Base-by-base conservation (phyloP, 2,888 invertebrate species). In the Amorpha juglandis region DNA sequence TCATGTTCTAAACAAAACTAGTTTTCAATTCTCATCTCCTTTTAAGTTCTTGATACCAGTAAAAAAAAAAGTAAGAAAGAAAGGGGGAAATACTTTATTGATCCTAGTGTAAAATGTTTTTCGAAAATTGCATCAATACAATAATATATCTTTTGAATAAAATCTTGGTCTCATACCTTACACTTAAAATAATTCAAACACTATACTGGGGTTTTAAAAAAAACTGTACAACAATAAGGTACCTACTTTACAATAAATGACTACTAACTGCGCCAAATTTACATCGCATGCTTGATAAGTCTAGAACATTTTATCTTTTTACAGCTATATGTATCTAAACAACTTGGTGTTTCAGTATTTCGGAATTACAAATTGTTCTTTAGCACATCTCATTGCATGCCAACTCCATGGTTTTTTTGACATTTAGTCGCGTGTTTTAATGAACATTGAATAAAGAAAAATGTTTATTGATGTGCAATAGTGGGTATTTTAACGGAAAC, bases 61-160 rank as follows among this genome's bases (percentile, higher is more conserved):
- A 84, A 87, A 83, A 78, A 83, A 78, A 83, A 85, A 88, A 85
- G 79, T 70, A 78, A 76, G 75, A 72, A 74, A 78, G 78, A 79
- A 85, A 83, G 86, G 84, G 50, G 86, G 88, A 89, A 91, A 91
- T 92, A 92, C 87, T 93, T 93, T 92, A 93, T 93, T 92, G 92
- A 93, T 92, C 88, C 87, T 91, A 90, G 89, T 91, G 91, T 92
- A 92, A 92, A 92, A 90, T 86, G 87, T 90, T 87, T 90, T 91
- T 92, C 90, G 88, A 93, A 93, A 93, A 92, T 90, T 90, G 88
- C 89, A 88, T 87, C 84, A 91, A 89, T 92, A 92, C 90, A 90
- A 88, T 58, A 58, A 58, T 90, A 89, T 88, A 88, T 89, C 84
- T 80, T 87, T 89, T 90, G 81, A 89, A 91, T 90, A 90, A 90